A percentile compares a stretch with the other conserved stretches of the same genome.
These are phyloP conservation scores for Loxodonta africana DNA, from an alignment of 2,113 vertebrate species.

Conservation along the genomic window DNA sequence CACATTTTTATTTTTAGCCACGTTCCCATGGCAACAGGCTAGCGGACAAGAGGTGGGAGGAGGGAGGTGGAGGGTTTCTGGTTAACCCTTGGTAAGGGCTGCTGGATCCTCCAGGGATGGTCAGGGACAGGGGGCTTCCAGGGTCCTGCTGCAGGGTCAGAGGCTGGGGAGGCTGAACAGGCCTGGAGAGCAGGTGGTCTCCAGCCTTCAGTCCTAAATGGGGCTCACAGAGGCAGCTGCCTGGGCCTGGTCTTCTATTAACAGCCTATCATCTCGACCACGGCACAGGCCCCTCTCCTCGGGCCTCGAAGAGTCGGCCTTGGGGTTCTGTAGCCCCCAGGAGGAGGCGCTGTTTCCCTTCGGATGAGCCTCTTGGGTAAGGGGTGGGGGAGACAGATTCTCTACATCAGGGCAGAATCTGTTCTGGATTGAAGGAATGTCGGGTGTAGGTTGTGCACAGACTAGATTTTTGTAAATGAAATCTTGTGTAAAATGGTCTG, in stretches of 20 bases:
- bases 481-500: neutral
- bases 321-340: neutral
- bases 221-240: neutral
- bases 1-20: slow-evolving; percentile 82
- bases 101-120: neutral
- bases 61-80: slow-evolving; percentile 63
- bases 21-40: slow-evolving; percentile 81
- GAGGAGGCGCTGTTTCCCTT: slow-evolving; percentile 70
- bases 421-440: neutral
- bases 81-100: slow-evolving; percentile 77
- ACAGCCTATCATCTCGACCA: neutral
- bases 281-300: neutral
- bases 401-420: neutral
- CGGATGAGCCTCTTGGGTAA: neutral
- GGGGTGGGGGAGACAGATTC: no score
- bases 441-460: neutral
- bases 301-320: neutral
- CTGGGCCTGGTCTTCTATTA: neutral
- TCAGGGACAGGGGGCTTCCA: neutral
- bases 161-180: neutral
- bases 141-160: neutral
- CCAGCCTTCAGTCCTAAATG: neutral
- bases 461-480: neutral
- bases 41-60: slow-evolving; percentile 63
- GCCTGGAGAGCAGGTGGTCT: neutral